phyloP scores from a whole-genome alignment of 1,140 invertebrate species.

The Lepeophtheirus salmonis region DNA sequence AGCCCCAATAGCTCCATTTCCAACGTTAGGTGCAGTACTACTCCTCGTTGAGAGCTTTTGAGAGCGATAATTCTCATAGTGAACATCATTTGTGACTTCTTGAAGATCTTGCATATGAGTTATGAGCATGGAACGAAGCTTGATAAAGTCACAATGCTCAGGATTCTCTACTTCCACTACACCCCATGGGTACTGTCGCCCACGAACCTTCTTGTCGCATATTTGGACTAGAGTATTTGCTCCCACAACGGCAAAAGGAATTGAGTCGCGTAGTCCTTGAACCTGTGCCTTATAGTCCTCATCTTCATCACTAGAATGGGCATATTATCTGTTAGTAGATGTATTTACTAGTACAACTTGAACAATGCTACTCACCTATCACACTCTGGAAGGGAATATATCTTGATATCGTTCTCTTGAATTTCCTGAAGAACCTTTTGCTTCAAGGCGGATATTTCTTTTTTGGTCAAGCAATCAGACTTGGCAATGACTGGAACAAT shows the following conservation, averaged over 20 bases:
- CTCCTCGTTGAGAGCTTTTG: constrained; percentile 15
- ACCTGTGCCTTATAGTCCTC: constrained; percentile 28
- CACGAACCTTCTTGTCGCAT: constrained; percentile 29
- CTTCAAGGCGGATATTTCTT: constrained; percentile 74
- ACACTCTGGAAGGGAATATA: constrained; percentile 40
- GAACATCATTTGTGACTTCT: constrained; percentile 33
- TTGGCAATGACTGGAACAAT: constrained; percentile 98
- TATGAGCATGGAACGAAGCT: constrained; percentile 36
- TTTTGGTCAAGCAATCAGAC: constrained; percentile 88
- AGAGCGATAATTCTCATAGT: constrained; percentile 36
- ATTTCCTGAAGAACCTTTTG: constrained; percentile 37
- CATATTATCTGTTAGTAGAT: background rate
- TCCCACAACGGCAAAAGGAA: constrained; percentile 31
- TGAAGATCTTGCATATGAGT: constrained; percentile 20
- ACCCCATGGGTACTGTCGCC: constrained; percentile 42
- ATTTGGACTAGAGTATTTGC: constrained; percentile 33
- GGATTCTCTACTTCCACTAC: constrained; percentile 44
- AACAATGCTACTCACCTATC: constrained; percentile 21
- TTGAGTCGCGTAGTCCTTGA: constrained; percentile 23
- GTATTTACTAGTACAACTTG: background rate
- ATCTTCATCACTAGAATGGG: constrained; percentile 26
- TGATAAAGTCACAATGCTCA: constrained; percentile 44
- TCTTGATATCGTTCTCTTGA: constrained; percentile 36
- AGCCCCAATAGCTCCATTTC: background rate
- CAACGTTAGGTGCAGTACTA: too few relatives aligned